A percentile compares a stretch with the other conserved stretches of the same genome.
Conservation (phyloP, 2,797 vertebrate genomes). For the Sebastes itinus region DNA sequence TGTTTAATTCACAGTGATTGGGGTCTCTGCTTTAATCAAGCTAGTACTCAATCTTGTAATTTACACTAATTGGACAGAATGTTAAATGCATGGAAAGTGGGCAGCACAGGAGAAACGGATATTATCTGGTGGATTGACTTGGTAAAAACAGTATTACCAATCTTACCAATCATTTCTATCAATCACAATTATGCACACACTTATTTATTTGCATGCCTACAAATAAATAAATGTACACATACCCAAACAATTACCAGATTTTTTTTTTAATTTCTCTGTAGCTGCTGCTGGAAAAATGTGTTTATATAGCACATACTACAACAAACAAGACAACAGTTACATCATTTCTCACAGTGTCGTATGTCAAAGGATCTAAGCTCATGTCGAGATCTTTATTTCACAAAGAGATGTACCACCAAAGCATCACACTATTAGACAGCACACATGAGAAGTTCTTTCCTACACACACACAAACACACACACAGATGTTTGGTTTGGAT, state of each 20-base stretch:
- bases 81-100: neutral
- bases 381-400: neutral
- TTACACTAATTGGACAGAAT: neutral
- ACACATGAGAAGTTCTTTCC: neutral
- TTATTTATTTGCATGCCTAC: neutral
- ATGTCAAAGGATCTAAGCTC: slow-evolving; percentile 8
- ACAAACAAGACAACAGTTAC: neutral
- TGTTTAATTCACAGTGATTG: slow-evolving; percentile 4
- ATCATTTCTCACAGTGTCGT: neutral
- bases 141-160: neutral
- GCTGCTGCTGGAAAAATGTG: neutral
- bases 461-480: neutral
- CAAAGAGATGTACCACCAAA: slow-evolving; percentile 2
- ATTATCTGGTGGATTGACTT: neutral
- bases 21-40: neutral
- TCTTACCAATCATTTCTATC: neutral
- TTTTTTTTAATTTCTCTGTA: neutral
- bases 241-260: neutral
- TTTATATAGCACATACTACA: neutral
- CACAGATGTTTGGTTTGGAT: slow-evolving; percentile 38
- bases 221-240: neutral
- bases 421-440: slow-evolving; percentile 2
- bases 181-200: neutral
- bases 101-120: neutral
- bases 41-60: slow-evolving; percentile 5